Conservation (phyloP, 2,113 vertebrate genomes). For the Rhinopithecus roxellana region DNA sequence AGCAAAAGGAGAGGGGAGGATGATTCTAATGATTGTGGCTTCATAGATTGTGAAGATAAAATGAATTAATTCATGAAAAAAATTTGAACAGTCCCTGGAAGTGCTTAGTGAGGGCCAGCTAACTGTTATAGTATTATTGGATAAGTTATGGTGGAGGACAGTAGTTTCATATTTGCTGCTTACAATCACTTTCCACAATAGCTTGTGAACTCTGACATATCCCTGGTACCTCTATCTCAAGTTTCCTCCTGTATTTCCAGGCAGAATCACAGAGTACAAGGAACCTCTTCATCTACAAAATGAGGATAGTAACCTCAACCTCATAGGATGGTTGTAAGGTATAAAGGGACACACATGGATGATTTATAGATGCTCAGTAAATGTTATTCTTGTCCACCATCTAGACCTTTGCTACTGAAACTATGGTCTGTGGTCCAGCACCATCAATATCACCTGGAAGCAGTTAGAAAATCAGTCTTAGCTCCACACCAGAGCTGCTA, state of each 20-base stretch:
- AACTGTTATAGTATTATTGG: background rate
- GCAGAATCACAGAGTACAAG: background rate
- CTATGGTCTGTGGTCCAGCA: background rate
- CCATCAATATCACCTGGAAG: background rate
- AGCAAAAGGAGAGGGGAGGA: background rate
- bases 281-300: background rate
- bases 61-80: background rate
- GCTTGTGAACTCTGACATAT: background rate
- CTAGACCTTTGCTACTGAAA: background rate
- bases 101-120: background rate
- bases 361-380: background rate
- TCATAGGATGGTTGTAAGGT: background rate
- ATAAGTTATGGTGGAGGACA: background rate
- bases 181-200: background rate
- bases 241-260: background rate
- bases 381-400: background rate
- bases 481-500: background rate
- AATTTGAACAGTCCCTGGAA: background rate
- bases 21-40: background rate
- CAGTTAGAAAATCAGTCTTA: background rate
- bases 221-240: background rate
- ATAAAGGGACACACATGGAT: background rate
- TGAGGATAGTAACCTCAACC: background rate
- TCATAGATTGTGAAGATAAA: background rate
- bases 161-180: background rate